A percentile compares a stretch with the other conserved stretches of the same genome.
phyloP scores from a whole-genome alignment of 2,113 vertebrate species.

The Anser cygnoides region DNA sequence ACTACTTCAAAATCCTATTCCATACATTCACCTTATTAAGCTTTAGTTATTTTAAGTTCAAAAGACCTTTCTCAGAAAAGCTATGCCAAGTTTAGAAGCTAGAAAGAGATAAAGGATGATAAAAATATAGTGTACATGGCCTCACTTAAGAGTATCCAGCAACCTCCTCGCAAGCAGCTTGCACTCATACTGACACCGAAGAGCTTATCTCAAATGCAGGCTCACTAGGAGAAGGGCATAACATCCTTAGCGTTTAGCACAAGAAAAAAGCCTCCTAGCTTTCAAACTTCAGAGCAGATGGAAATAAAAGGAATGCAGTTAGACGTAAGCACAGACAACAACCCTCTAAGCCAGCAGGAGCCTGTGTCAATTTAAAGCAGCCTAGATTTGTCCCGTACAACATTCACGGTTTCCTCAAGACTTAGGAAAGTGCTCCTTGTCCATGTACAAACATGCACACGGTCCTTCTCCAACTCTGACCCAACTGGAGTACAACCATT shows the following conservation, averaged over 20 bases:
- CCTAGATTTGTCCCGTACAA: neutral
- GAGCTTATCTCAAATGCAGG: neutral
- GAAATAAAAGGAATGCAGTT: neutral
- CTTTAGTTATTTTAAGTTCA: neutral
- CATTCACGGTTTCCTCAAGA: neutral
- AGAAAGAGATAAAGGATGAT: neutral
- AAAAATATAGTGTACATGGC: neutral
- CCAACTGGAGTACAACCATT: neutral
- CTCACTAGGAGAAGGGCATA: neutral
- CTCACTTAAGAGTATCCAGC: neutral
- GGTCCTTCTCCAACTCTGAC: neutral
- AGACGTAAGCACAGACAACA: rapidly evolving
- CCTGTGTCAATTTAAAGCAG: neutral
- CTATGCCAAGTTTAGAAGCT: neutral
- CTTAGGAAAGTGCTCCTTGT: neutral
- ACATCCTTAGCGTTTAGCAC: neutral
- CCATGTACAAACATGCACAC: rapidly evolving
- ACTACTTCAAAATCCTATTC: neutral
- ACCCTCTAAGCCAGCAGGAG: neutral
- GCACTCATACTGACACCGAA: neutral
- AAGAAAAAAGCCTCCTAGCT: neutral
- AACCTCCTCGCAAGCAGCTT: neutral
- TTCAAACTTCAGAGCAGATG: neutral
- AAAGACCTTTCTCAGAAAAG: neutral
- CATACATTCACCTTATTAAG: neutral